A percentile compares a stretch with the other conserved stretches of the same genome.
Conservation (phyloP, 2,797 vertebrate genomes). For the Micrastur ruficollis region DNA sequence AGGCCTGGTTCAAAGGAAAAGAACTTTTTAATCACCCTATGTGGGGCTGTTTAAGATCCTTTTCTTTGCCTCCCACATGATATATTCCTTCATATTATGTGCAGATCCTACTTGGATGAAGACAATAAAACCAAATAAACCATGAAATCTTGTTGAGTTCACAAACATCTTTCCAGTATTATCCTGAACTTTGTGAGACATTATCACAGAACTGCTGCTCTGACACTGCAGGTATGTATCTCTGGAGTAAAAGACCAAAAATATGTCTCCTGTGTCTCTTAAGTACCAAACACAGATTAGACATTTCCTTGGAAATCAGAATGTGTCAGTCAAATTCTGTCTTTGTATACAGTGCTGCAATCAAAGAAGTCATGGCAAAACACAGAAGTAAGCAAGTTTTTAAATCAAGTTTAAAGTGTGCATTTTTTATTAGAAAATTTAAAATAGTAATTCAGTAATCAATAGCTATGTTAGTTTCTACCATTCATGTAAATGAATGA, state of each 20-base stretch:
- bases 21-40: neutral
- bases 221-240: neutral
- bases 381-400: neutral
- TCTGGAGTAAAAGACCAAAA: neutral
- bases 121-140: neutral
- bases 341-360: neutral
- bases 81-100: neutral
- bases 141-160: neutral
- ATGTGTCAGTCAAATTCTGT: neutral
- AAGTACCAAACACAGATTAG: neutral
- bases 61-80: neutral
- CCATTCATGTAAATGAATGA: neutral
- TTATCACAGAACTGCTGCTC: neutral
- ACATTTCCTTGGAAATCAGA: neutral
- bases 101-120: neutral
- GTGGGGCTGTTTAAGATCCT: neutral
- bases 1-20: neutral
- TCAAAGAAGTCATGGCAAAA: neutral
- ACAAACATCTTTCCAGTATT: neutral
- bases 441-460: neutral
- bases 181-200: neutral
- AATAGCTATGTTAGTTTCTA: neutral
- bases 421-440: neutral
- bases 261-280: rapidly evolving
- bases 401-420: neutral